Conservation (phyloP, 2,888 invertebrate species). For the Stenichneumon culpator region DNA sequence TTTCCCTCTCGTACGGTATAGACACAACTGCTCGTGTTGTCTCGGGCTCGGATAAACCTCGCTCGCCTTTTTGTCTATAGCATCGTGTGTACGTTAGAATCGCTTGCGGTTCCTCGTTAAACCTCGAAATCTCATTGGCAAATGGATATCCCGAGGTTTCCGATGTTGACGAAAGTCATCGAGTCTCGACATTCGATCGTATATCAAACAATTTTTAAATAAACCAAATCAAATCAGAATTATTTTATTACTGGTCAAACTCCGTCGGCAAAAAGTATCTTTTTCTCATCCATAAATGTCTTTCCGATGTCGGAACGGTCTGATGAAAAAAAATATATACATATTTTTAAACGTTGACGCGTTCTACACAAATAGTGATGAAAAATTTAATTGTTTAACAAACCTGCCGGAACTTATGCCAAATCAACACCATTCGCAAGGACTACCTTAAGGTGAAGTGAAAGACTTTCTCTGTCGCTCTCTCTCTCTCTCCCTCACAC, state of each 20-base stretch:
- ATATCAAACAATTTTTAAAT: background rate
- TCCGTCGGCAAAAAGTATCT: too few relatives aligned
- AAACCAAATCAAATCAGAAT: too few relatives aligned
- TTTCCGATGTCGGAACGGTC: too few relatives aligned
- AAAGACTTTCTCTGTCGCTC: too few relatives aligned
- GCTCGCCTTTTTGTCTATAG: slow-evolving; percentile 14
- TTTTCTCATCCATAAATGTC: background rate
- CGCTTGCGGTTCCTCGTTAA: slow-evolving; percentile 21
- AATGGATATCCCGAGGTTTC: slow-evolving; percentile 24
- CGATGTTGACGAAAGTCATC: background rate
- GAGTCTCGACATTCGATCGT: background rate
- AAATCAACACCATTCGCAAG: too few relatives aligned
- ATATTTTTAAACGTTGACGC: background rate
- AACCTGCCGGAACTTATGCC: too few relatives aligned
- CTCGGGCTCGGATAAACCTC: slow-evolving; percentile 9
- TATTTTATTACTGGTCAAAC: too few relatives aligned
- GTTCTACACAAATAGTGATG: background rate
- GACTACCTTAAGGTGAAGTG: too few relatives aligned
- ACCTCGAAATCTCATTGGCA: slow-evolving; percentile 32
- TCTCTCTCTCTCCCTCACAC: too few relatives aligned
- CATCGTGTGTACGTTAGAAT: slow-evolving; percentile 8
- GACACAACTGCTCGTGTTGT: slow-evolving; percentile 8
- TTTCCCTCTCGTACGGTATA: background rate
- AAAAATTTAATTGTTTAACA: too few relatives aligned
- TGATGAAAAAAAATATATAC: background rate